phyloP scores from a whole-genome alignment of 1,140 invertebrate species.

The Phymastichus coffea region DNA sequence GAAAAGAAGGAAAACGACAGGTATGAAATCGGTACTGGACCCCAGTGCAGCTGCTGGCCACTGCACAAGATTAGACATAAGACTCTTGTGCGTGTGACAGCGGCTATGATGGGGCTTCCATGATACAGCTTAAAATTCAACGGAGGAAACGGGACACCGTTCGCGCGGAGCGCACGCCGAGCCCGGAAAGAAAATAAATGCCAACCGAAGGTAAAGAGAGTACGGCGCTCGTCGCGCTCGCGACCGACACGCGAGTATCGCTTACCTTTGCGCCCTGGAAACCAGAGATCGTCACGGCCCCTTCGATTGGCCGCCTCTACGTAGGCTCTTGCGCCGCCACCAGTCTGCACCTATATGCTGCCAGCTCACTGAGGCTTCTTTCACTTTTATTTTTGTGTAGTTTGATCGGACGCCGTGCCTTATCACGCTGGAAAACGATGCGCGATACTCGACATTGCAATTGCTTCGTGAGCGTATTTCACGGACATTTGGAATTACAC shows the following conservation, averaged over 20 bases:
- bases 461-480: too few species aligned
- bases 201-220: background rate
- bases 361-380: too few species aligned
- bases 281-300: constrained; percentile 19
- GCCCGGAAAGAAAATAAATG: constrained; percentile 16
- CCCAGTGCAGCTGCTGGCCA: constrained; percentile 91
- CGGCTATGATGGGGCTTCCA: constrained; percentile 82
- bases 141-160: constrained; percentile 27
- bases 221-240: constrained; percentile 14
- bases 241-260: constrained; percentile 32
- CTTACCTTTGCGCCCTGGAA: constrained; percentile 20
- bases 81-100: constrained; percentile 97
- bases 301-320: too few species aligned
- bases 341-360: too few species aligned
- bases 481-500: too few species aligned
- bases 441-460: too few species aligned
- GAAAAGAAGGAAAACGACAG: too few species aligned
- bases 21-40: too few species aligned
- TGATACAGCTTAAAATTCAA: constrained; percentile 36
- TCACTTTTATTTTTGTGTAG: too few species aligned
- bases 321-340: too few species aligned
- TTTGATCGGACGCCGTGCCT: too few species aligned
- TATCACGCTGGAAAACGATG: too few species aligned
- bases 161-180: constrained; percentile 16
- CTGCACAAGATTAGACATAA: constrained; percentile 90